A percentile compares a stretch with the other conserved stretches of the same genome.
Conservation (phyloP, 1,140 invertebrate species). For the Wiebesia pumilae region DNA sequence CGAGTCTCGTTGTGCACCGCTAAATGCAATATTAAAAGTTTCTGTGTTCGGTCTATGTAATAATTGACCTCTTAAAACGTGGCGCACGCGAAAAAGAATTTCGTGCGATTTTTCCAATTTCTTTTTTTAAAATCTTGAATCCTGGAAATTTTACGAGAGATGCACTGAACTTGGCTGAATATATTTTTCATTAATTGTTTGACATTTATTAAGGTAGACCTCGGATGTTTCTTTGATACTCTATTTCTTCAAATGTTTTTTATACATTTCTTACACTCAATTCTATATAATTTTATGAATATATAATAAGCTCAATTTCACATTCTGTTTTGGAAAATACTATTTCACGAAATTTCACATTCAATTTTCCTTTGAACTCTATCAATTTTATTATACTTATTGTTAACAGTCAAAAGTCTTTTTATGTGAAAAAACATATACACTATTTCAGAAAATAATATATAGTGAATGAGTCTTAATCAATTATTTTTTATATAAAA, state of each 20-base stretch:
- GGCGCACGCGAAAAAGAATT: background rate
- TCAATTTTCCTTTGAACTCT: too few relatives aligned
- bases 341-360: too few relatives aligned
- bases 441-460: too few relatives aligned
- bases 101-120: background rate
- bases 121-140: background rate
- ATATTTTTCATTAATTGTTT: background rate
- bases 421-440: too few relatives aligned
- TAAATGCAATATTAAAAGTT: constrained; percentile 64
- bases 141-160: background rate
- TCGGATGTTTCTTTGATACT: background rate
- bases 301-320: too few relatives aligned
- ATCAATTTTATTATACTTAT: too few relatives aligned
- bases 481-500: too few relatives aligned
- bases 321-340: too few relatives aligned
- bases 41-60: background rate
- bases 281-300: background rate
- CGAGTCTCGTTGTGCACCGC: constrained; percentile 52
- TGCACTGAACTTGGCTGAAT: background rate
- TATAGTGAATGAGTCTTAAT: too few relatives aligned
- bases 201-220: background rate
- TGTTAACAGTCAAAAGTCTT: too few relatives aligned
- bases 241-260: background rate
- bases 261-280: background rate
- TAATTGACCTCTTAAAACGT: background rate